Conservation (phyloP, 2,797 vertebrate genomes). For the Enteromius unitaeniatus region DNA sequence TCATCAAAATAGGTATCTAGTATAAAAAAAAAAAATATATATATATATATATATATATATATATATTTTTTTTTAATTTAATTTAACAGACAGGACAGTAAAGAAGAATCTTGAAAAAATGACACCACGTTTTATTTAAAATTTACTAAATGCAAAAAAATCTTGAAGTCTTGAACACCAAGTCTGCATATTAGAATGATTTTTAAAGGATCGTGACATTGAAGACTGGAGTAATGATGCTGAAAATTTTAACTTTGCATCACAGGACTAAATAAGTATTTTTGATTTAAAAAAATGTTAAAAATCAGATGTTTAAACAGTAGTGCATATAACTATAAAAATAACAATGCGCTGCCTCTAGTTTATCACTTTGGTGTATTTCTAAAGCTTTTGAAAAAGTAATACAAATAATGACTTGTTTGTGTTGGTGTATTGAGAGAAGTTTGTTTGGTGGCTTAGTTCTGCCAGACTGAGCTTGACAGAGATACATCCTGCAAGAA, state of each 20-base stretch:
- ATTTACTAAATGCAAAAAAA: no score
- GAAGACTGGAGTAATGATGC: neutral
- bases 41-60: no score
- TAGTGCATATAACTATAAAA: neutral
- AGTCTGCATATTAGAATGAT: neutral
- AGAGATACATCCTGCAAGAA: neutral
- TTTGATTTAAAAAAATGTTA: no score
- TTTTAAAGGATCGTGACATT: neutral
- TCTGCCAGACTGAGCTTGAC: neutral
- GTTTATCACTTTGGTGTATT: neutral
- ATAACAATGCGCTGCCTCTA: neutral
- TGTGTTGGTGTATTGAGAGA: neutral
- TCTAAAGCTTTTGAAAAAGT: neutral
- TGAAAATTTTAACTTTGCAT: neutral
- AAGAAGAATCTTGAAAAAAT: no score
- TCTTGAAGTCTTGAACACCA: neutral
- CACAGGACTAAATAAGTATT: no score
- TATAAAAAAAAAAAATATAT: no score
- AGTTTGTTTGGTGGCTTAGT: conserved; percentile 1
- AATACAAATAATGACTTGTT: neutral
- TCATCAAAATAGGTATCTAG: no score
- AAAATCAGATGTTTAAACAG: no score
- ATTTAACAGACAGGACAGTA: no score
- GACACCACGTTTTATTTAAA: no score
- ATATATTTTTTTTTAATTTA: no score